phyloP scores from a whole-genome alignment of 2,888 invertebrate genomes.

The Clanis bilineata region DNA sequence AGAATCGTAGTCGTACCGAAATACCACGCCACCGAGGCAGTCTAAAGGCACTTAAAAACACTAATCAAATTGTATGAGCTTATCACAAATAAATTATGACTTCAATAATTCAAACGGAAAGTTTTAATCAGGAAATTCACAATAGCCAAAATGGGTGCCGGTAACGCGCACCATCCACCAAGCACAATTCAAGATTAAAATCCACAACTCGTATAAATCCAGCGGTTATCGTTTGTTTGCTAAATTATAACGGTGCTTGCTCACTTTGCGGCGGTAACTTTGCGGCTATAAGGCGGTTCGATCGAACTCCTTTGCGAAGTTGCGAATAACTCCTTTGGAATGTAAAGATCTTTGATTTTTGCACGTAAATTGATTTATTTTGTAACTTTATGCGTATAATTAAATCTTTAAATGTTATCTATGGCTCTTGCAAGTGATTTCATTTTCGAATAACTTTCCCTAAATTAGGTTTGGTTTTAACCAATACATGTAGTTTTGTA shows the following conservation, averaged over 20 bases:
- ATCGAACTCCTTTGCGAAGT: conserved; percentile 27
- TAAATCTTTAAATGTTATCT: neutral
- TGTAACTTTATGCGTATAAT: neutral
- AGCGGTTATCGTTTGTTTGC: conserved; percentile 55
- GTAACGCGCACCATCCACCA: conserved; percentile 11
- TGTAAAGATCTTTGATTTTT: conserved; percentile 15
- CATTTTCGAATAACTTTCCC: too few species aligned
- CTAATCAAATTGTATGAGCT: conserved; percentile 17
- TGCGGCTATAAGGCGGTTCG: conserved; percentile 22
- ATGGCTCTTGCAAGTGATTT: neutral
- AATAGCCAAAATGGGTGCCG: conserved; percentile 12
- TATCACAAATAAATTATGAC: conserved; percentile 18
- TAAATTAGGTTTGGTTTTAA: too few species aligned
- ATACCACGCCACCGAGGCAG: neutral
- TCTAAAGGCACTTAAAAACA: too few species aligned
- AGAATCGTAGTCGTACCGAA: too few species aligned
- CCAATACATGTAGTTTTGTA: too few species aligned
- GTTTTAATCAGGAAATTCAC: conserved; percentile 30
- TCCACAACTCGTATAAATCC: conserved; percentile 63
- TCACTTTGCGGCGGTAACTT: conserved; percentile 47
- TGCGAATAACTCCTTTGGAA: conserved; percentile 23
- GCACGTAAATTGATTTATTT: conserved; percentile 11
- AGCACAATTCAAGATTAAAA: conserved; percentile 43
- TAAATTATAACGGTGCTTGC: conserved; percentile 56
- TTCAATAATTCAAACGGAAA: conserved; percentile 22